Evolutionary conservation across 2,113 vertebrate species (phyloP).

Genomic region (Danionella cerebrum): DNA sequence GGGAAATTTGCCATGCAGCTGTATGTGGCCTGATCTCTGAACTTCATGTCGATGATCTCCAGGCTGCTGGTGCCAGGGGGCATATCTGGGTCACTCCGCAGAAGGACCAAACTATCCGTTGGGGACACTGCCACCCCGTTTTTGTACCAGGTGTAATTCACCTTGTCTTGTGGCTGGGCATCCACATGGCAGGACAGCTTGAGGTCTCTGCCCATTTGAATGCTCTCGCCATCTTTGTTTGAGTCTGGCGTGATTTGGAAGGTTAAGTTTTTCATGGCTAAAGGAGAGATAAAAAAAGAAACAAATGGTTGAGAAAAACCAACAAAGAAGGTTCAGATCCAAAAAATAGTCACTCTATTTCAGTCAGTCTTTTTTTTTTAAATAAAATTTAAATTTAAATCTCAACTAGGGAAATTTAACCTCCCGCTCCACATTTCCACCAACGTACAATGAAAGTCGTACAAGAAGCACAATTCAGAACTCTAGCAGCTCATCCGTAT

Average conservation of each 20-base stretch:
- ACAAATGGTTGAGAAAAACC: not conserved
- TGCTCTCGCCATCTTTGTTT: slow-evolving; percentile 95
- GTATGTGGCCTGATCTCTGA: slow-evolving; percentile 92
- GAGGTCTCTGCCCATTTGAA: slow-evolving; percentile 93
- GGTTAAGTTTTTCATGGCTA: slow-evolving; percentile 89
- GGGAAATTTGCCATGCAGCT: slow-evolving; percentile 86
- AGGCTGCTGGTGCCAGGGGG: slow-evolving; percentile 87
- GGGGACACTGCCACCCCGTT: slow-evolving; percentile 75
- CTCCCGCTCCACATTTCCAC: too few species aligned
- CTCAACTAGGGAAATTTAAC: too few species aligned
- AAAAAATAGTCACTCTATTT: too few species aligned
- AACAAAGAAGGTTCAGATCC: too few species aligned
- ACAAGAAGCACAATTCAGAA: not conserved
- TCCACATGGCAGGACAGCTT: slow-evolving; percentile 96
- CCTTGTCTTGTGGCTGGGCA: slow-evolving; percentile 94
- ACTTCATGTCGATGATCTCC: slow-evolving; percentile 94
- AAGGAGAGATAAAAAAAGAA: not conserved
- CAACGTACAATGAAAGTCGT: too few species aligned
- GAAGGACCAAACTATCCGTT: slow-evolving; percentile 81
- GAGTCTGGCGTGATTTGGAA: slow-evolving; percentile 97
- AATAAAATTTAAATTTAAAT: too few species aligned
- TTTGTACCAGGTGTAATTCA: slow-evolving; percentile 96
- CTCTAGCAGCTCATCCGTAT: not conserved
- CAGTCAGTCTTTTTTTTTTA: too few species aligned
- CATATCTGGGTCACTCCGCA: slow-evolving; percentile 88